Conservation (phyloP, 2,888 invertebrate genomes). For the Neoaliturus tenellus region DNA sequence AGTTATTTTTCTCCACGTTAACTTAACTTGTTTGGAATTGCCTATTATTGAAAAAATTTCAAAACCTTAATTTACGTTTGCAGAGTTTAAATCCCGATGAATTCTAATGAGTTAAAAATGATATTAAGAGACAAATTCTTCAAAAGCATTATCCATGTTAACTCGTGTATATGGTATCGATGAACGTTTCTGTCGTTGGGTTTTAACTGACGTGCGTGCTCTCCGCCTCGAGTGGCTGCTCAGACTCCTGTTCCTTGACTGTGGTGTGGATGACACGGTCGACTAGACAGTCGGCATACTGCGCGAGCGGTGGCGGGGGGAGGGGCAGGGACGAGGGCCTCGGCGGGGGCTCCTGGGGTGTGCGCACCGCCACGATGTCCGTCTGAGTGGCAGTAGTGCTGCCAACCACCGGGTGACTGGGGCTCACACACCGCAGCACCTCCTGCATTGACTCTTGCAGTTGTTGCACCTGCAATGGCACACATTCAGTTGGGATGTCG, state of each 20-base stretch:
- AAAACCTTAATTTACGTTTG: too few relatives aligned
- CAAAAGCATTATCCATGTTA: too few relatives aligned
- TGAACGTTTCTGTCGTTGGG: too few relatives aligned
- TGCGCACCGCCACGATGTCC: slow-evolving; percentile 86
- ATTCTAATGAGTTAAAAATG: too few relatives aligned
- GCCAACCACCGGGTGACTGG: slow-evolving; percentile 43
- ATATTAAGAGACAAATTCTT: too few relatives aligned
- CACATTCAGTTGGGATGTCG: too few relatives aligned
- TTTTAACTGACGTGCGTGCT: slow-evolving; percentile 43
- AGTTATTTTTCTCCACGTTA: too few relatives aligned
- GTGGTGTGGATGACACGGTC: slow-evolving; percentile 63
- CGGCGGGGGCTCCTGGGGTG: slow-evolving; percentile 68
- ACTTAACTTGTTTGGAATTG: too few relatives aligned
- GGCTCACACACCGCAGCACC: slow-evolving; percentile 80
- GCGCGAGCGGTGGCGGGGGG: slow-evolving; percentile 54
- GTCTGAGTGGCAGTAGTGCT: slow-evolving; percentile 79
- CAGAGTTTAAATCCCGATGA: too few relatives aligned
- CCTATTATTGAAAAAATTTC: too few relatives aligned
- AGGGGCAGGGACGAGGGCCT: slow-evolving; percentile 61
- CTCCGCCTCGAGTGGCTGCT: slow-evolving; percentile 20
- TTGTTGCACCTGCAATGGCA: slow-evolving; percentile 80
- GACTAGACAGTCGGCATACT: slow-evolving; percentile 61
- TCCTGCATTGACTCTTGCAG: slow-evolving; percentile 87
- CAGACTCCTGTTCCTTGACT: slow-evolving; percentile 44
- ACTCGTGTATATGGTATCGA: too few relatives aligned